Conservation (phyloP, 2,888 invertebrate genomes). For the Parnassius apollo region DNA sequence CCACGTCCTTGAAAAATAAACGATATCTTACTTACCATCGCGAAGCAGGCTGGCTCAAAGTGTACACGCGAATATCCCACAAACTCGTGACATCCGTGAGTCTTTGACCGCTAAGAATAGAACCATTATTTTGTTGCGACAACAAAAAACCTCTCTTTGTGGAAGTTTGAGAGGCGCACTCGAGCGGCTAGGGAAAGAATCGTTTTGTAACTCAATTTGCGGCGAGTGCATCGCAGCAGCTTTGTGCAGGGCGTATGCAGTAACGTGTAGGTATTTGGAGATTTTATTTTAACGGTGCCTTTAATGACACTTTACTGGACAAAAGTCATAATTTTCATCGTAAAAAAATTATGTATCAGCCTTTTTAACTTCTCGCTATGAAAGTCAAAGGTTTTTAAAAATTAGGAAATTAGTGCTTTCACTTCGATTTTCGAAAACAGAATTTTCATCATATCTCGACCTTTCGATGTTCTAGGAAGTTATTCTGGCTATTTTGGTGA, state of each 20-base stretch:
- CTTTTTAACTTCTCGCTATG: too few species aligned
- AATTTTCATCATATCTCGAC: too few species aligned
- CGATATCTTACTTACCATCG: constrained; percentile 5
- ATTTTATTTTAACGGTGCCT: constrained; percentile 27
- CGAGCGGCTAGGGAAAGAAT: constrained; percentile 57
- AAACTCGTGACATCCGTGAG: constrained; percentile 10
- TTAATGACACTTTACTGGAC: constrained; percentile 28
- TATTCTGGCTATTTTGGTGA: too few species aligned
- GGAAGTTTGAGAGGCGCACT: constrained; percentile 65
- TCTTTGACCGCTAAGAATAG: constrained; percentile 25
- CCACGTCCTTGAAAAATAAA: constrained; percentile 4
- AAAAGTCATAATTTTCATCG: not conserved
- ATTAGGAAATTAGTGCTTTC: too few species aligned
- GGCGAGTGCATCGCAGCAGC: constrained; percentile 51
- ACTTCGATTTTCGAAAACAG: too few species aligned
- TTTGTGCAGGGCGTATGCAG: constrained; percentile 35
- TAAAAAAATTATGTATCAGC: not conserved
- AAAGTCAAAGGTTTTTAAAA: too few species aligned
- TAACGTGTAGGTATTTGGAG: constrained; percentile 30
- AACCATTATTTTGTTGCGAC: constrained; percentile 30
- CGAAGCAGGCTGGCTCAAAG: constrained; percentile 8
- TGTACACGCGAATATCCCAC: constrained; percentile 9
- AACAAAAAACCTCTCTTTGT: constrained; percentile 45
- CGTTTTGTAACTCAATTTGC: constrained; percentile 77
- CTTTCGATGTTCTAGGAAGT: too few species aligned